A percentile compares a stretch with the other conserved stretches of the same genome.
Evolutionary conservation across 2,888 invertebrate species (phyloP).

Genomic region (Gymnocheta viridis): DNA sequence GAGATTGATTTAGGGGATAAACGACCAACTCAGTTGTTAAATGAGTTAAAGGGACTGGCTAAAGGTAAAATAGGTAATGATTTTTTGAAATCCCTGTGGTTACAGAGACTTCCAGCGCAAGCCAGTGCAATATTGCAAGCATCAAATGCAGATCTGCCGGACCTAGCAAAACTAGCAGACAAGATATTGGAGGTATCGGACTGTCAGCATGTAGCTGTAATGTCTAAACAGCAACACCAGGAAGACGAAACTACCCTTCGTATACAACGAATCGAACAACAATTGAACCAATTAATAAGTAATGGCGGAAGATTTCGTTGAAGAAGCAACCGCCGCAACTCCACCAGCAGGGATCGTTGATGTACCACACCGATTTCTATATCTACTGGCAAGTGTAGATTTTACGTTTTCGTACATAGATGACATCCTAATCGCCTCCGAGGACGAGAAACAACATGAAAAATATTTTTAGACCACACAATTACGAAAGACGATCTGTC

Average conservation of each 20-base stretch:
- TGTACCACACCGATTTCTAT: neutral
- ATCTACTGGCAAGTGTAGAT: too few species aligned
- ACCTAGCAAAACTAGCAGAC: conserved; percentile 14
- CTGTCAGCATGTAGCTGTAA: neutral
- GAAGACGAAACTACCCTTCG: neutral
- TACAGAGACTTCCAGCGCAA: too few species aligned
- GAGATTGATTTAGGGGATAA: neutral
- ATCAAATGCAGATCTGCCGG: conserved; percentile 8
- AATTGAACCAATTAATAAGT: neutral
- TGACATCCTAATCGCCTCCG: conserved; percentile 30
- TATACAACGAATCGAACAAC: conserved; percentile 24
- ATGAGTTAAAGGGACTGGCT: conserved; percentile 33
- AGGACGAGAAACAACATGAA: neutral
- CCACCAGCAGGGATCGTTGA: neutral
- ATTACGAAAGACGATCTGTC: conserved; percentile 24
- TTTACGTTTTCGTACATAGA: too few species aligned
- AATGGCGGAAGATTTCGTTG: neutral
- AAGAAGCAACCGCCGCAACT: neutral
- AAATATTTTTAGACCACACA: conserved; percentile 30
- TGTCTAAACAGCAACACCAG: neutral
- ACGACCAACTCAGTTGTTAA: conserved; percentile 55
- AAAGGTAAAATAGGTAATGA: neutral
- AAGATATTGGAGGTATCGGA: neutral
- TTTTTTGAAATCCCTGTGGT: too few species aligned
- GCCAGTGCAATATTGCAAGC: conserved; percentile 29